phyloP scores from a whole-genome alignment of 2,888 invertebrate species.

The Eupeodes latifasciatus region DNA sequence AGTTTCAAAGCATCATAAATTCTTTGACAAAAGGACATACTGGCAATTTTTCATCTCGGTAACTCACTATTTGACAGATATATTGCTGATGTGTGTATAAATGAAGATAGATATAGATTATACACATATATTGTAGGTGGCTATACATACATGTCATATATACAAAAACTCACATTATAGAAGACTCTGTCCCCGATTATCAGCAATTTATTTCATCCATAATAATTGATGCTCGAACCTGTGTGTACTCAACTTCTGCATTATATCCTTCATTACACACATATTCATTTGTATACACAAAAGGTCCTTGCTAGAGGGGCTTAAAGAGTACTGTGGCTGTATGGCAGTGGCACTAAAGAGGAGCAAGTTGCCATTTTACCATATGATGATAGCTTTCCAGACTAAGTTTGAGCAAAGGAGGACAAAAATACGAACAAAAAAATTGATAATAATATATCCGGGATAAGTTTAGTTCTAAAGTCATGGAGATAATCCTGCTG shows the following conservation, averaged over 20 bases:
- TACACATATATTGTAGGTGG: not conserved
- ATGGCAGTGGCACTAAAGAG: not conserved
- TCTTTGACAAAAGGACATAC: conserved; percentile 61
- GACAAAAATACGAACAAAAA: not conserved
- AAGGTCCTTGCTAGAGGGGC: not conserved
- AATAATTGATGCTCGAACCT: conserved; percentile 66
- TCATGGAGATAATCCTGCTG: conserved; percentile 71
- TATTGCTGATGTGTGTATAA: conserved; percentile 33
- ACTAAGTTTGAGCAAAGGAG: conserved; percentile 52
- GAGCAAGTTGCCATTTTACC: conserved; percentile 30
- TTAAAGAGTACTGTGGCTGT: not conserved
- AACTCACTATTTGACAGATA: conserved; percentile 71
- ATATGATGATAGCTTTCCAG: conserved; percentile 61
- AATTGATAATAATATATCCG: conserved; percentile 62
- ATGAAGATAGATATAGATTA: conserved; percentile 4
- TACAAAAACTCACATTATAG: not conserved
- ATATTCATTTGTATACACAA: conserved; percentile 6
- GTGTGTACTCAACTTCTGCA: conserved; percentile 68
- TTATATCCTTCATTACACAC: conserved; percentile 73
- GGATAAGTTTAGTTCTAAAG: conserved; percentile 70
- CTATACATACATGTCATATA: no score
- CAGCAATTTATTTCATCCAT: conserved; percentile 60
- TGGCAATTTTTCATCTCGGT: conserved; percentile 68
- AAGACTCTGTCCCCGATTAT: conserved; percentile 43
- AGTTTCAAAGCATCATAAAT: conserved; percentile 69